phyloP scores from a whole-genome alignment of 2,113 vertebrate species.

The Heptranchias perlo region DNA sequence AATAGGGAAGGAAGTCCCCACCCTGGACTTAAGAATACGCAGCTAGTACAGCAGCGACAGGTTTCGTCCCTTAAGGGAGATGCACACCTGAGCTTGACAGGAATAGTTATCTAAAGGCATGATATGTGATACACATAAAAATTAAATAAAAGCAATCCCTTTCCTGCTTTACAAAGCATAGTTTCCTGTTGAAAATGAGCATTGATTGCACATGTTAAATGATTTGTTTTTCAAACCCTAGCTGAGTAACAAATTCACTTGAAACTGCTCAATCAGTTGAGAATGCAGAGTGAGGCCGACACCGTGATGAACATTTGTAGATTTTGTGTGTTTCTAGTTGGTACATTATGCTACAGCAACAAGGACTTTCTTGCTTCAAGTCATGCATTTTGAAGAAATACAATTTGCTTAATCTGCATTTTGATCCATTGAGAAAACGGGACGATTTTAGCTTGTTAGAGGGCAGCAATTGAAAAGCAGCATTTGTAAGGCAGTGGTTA shows the following conservation, averaged over 20 bases:
- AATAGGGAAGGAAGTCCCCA: conserved; percentile 21
- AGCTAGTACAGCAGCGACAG: neutral
- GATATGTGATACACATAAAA: neutral
- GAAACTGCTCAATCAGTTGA: neutral
- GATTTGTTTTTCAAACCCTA: neutral
- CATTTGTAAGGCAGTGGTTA: conserved; percentile 25
- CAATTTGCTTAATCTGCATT: neutral
- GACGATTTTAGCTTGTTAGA: neutral
- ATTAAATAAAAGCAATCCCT: neutral
- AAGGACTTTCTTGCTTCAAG: neutral
- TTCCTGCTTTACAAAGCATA: conserved; percentile 15
- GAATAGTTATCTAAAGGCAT: neutral
- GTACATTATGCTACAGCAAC: neutral
- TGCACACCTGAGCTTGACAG: conserved; percentile 11
- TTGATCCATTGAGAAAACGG: neutral
- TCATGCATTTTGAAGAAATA: conserved; percentile 18
- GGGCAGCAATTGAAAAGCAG: neutral
- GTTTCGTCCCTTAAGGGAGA: neutral
- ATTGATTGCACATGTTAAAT: neutral
- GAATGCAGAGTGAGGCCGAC: neutral
- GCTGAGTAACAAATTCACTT: neutral
- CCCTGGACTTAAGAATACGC: neutral
- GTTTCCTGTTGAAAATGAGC: neutral
- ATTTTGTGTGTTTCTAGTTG: neutral
- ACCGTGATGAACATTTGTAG: neutral